Conservation (phyloP, 2,113 vertebrate genomes). For the Phaethon lepturus region DNA sequence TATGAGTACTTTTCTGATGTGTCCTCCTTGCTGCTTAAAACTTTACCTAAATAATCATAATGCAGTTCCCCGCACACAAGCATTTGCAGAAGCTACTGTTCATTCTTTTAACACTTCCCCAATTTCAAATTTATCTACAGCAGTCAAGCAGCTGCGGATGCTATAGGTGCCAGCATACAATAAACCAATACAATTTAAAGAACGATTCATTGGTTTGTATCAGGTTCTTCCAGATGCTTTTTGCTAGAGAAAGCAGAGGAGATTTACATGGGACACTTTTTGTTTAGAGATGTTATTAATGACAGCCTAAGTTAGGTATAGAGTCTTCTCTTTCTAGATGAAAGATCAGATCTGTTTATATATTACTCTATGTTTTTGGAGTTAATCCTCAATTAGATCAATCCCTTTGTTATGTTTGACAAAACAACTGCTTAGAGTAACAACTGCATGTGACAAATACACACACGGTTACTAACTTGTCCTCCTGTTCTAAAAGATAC, state of each 20-base stretch:
- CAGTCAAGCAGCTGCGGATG: background rate
- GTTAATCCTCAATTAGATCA: slow-evolving; percentile 45
- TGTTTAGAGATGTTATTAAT: slow-evolving; percentile 15
- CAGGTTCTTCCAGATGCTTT: background rate
- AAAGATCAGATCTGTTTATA: slow-evolving; percentile 22
- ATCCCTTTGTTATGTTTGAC: slow-evolving; percentile 8
- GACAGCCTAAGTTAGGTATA: background rate
- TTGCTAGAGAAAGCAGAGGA: background rate
- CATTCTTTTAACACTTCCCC: background rate
- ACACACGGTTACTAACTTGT: slow-evolving; percentile 53
- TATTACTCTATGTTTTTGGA: background rate
- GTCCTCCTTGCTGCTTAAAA: background rate
- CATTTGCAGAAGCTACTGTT: background rate
- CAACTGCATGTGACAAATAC: slow-evolving; percentile 19
- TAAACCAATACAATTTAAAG: background rate
- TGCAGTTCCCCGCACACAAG: background rate
- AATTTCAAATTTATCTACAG: background rate
- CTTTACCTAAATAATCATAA: background rate
- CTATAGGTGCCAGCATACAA: background rate
- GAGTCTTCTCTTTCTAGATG: background rate
- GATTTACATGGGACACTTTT: background rate
- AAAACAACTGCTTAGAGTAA: slow-evolving; percentile 57
- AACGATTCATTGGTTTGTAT: background rate
- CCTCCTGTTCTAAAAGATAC: background rate
- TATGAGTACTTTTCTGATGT: background rate